These are phyloP conservation scores for Recurvirostra avosetta DNA, from an alignment of 2,113 vertebrate species.

Conservation along the genomic window DNA sequence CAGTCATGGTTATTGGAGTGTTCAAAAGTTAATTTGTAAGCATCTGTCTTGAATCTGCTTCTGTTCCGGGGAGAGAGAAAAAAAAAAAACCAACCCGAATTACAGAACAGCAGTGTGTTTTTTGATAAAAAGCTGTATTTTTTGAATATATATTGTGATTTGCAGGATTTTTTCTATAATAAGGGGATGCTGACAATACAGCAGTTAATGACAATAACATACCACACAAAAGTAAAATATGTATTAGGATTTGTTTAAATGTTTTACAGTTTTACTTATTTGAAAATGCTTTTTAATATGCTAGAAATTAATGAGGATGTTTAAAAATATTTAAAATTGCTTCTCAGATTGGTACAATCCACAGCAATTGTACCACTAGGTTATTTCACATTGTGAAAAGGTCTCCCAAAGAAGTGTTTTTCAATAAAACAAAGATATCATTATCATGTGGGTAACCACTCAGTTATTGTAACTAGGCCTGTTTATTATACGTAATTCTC, in stretches of 20 bases:
- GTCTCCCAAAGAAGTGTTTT: neutral
- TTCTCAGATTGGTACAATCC: neutral
- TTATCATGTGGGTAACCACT: neutral
- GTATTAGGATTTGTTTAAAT: neutral
- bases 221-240: neutral
- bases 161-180: neutral
- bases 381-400: neutral
- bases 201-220: neutral
- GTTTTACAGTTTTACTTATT: neutral
- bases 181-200: neutral
- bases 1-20: neutral
- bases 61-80: neutral
- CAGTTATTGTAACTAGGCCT: slow-evolving; percentile 10
- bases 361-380: neutral
- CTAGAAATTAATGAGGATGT: neutral
- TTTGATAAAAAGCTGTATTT: neutral
- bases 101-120: neutral
- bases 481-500: slow-evolving; percentile 15
- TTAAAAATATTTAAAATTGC: neutral
- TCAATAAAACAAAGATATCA: neutral
- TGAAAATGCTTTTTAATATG: neutral
- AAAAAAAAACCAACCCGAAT: neutral
- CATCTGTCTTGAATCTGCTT: neutral
- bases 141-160: neutral
- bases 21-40: neutral